phyloP scores from a whole-genome alignment of 2,113 vertebrate genomes.

The Bos indicus region DNA sequence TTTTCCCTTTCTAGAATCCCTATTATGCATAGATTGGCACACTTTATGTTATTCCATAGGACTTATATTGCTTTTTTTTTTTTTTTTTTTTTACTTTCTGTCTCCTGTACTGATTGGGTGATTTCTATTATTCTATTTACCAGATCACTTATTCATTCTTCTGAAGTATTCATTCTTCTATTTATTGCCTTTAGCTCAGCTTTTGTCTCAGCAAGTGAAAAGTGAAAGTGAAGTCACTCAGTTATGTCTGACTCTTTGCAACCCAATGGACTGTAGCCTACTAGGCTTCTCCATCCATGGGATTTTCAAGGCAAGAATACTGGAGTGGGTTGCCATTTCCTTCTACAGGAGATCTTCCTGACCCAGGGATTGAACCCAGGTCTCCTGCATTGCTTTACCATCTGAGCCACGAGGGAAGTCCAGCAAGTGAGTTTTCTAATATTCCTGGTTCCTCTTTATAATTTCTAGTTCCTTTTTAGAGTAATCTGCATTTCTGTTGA shows the following conservation, averaged over 20 bases:
- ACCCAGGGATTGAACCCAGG: neutral
- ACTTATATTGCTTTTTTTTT: neutral
- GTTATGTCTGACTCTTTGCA: neutral
- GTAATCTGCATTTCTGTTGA: neutral
- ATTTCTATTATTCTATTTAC: neutral
- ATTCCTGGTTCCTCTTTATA: neutral
- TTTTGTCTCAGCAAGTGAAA: neutral
- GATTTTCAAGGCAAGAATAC: neutral
- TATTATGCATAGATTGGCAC: neutral
- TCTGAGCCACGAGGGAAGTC: neutral
- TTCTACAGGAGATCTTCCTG: neutral
- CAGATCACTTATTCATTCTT: neutral
- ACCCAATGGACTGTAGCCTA: neutral
- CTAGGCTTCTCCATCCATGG: fast-evolving
- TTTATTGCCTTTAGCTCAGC: neutral
- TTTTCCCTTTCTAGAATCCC: neutral
- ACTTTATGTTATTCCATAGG: neutral
- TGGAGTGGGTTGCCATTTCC: neutral
- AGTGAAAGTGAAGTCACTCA: neutral
- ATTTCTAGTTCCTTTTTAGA: neutral
- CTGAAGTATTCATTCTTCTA: neutral
- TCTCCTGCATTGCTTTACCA: neutral
- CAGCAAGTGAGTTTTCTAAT: neutral
- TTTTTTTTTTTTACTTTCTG: neutral
- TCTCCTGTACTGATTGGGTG: neutral